Base-by-base conservation (phyloP, 1,140 invertebrate genomes). In the Aporrectodea caliginosa region DNA sequence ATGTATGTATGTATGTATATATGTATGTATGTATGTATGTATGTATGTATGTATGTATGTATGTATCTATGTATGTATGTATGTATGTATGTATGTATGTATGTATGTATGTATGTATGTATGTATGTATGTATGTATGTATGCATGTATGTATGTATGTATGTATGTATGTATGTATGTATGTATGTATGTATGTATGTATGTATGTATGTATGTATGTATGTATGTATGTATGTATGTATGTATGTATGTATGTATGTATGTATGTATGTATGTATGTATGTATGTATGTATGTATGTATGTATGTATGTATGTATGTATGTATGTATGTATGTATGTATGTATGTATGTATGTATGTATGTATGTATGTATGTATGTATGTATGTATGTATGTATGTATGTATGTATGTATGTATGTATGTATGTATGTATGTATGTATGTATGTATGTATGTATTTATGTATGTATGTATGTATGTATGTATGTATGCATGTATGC, bases 371-470 rank as follows among this genome's bases (percentile, higher is more conserved):
- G 71, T 70, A 79, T 43, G 35, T 81, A 16, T 78, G 68, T 78
- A 74, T 73, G 22, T 68, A 16, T 68, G 58, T 68, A 27, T 68
- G 14, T 68, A 27, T 68, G 58, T 68, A 68, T 68, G 34, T 77
- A 77, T 35, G 30, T n/a, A 27, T 78, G 33, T 78, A 14, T 73
- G 16, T 16, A 30, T 79, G 35, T 34, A 68, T 70, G 69, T 78
- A 30, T 82, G 69, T 81, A 34, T 82, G 80, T 69, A 33, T 16
- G 70, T 82, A 74, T 78, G 43, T 32, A 34, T 83, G 80, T 82
- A 34, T 78, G 77, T 79, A 80, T 82, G 69, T 81, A 33, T n/a
- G n/a, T n/a, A n/a, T n/a, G n/a, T n/a, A n/a, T n/a, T n/a, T n/a
- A n/a, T n/a, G n/a, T n/a, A n/a, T 77, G 72, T 78, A 78, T 81